phyloP scores from a whole-genome alignment of 2,113 vertebrate genomes.

The Burhinus bistriatus region DNA sequence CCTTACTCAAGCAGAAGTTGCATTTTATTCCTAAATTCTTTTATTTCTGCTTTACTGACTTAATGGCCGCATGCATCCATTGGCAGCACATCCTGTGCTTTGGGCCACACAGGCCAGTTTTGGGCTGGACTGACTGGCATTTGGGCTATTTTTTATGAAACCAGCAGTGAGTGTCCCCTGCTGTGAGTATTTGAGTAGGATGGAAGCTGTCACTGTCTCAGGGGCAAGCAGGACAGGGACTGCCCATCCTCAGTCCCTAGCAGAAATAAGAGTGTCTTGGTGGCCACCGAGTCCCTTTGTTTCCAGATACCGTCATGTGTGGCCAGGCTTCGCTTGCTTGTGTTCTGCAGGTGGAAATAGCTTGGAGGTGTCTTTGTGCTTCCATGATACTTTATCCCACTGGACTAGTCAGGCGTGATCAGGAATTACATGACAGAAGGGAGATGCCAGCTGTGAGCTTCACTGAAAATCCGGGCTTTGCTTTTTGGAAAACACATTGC shows the following conservation, averaged over 20 bases:
- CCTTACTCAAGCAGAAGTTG: constrained; percentile 31
- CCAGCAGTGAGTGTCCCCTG: background rate
- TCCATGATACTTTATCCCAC: background rate
- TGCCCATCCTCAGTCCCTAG: background rate
- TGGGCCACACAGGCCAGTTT: background rate
- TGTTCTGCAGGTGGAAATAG: background rate
- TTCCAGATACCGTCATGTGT: background rate
- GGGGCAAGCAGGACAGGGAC: background rate
- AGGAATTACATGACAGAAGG: background rate
- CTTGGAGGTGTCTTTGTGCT: background rate
- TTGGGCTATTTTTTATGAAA: background rate
- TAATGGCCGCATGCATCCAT: background rate
- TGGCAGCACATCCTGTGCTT: background rate
- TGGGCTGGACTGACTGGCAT: background rate
- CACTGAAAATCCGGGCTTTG: background rate
- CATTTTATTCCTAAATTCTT: constrained; percentile 24
- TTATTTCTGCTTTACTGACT: constrained; percentile 14
- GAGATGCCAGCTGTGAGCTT: background rate
- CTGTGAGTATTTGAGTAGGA: background rate
- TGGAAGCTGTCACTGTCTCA: background rate
- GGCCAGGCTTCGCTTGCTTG: background rate
- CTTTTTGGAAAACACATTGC: background rate
- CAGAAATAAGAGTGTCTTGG: background rate
- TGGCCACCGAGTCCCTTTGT: rapidly evolving
- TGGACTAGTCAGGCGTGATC: background rate